Evolutionary conservation across 2,797 vertebrate genomes (phyloP), one percentile per base, ranked within the genome.

Genomic region (Neostethus bicornis): DNA sequence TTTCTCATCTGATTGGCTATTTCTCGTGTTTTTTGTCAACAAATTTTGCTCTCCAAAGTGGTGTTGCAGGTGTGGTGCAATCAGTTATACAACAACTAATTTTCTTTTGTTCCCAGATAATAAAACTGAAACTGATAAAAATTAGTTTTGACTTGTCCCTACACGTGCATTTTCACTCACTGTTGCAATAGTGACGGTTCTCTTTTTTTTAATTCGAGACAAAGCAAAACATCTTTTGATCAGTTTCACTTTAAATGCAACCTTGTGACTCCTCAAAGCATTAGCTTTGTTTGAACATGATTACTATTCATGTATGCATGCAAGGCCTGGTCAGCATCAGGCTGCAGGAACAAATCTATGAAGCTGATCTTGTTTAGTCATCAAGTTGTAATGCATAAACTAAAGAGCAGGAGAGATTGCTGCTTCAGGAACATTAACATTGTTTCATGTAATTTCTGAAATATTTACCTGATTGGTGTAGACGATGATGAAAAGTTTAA

Each of bases 271-370:
- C 26, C 3, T 38, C 1, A 6, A 20, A 42, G 17, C 17, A 28
- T 47, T 44, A 51, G 21, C 55, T 35, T 50, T 21, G 46, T 54
- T 54, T 59, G 49, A 55, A 24, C 48, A 19, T 12, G 42, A 61
- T 80, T 67, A 50, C 50, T 70, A 66, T 70, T 73, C 54, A 80
- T 70, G 29, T 68, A 68, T 77, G 47, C 62, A 41, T 51, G 11
- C 5, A 21, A 32, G 8, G 47, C 35, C 64, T 24, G 45, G 42
- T 67, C 70, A 61, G 23, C 52, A 37, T 60, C 59, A 25, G 34
- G 39, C 57, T 32, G 38, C 32, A 34, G 67, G 47, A 44, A 50
- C 34, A 7, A 35, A 73, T 68, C 58, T 69, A 73, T 66, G 50
- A 43, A 43, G n/a, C 38, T 29, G 8, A 56, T 75, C 38, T 70